A percentile compares a stretch with the other conserved stretches of the same genome.
These are phyloP conservation scores for Microplitis manilae DNA, from an alignment of 2,888 invertebrate genomes.

Conservation along the genomic window DNA sequence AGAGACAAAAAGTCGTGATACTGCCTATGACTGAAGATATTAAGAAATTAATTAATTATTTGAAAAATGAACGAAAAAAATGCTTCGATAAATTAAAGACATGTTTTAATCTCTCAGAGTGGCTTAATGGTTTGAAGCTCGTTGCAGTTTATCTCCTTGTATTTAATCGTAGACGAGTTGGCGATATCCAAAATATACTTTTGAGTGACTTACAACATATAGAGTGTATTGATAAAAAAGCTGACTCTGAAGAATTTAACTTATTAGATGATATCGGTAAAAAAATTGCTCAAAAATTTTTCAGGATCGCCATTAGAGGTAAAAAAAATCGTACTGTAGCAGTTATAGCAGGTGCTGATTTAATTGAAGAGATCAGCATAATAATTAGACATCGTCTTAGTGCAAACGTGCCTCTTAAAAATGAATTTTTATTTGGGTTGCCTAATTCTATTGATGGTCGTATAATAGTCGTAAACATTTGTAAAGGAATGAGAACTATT, in stretches of 20 bases:
- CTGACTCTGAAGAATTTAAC: slow-evolving; percentile 18
- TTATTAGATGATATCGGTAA: slow-evolving; percentile 30
- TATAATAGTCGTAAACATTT: slow-evolving; percentile 48
- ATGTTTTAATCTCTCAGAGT: slow-evolving; percentile 13
- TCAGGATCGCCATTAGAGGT: slow-evolving; percentile 42
- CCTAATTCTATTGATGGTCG: neutral
- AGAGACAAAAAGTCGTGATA: slow-evolving; percentile 26
- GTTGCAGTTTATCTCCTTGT: slow-evolving; percentile 15
- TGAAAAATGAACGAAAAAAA: neutral
- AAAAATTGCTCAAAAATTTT: slow-evolving; percentile 25
- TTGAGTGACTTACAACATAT: slow-evolving; percentile 25
- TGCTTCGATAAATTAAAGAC: neutral
- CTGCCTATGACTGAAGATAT: slow-evolving; percentile 41
- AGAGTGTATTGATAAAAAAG: neutral
- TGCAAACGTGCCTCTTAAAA: slow-evolving; percentile 30
- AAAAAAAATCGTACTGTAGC: slow-evolving; percentile 42
- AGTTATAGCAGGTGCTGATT: slow-evolving; percentile 18
- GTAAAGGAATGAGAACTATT: slow-evolving; percentile 48
- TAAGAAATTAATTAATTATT: slow-evolving; percentile 15
- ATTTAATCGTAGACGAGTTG: slow-evolving; percentile 40
- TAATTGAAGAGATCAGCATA: neutral
- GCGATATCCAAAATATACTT: slow-evolving; percentile 33
- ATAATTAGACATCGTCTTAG: slow-evolving; percentile 29
- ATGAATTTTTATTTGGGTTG: slow-evolving; percentile 43
- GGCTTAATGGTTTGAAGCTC: slow-evolving; percentile 24